Evolutionary conservation across 2,113 vertebrate species (phyloP), one percentile per base, ranked within the genome.

Genomic region (Phocoena sinus): DNA sequence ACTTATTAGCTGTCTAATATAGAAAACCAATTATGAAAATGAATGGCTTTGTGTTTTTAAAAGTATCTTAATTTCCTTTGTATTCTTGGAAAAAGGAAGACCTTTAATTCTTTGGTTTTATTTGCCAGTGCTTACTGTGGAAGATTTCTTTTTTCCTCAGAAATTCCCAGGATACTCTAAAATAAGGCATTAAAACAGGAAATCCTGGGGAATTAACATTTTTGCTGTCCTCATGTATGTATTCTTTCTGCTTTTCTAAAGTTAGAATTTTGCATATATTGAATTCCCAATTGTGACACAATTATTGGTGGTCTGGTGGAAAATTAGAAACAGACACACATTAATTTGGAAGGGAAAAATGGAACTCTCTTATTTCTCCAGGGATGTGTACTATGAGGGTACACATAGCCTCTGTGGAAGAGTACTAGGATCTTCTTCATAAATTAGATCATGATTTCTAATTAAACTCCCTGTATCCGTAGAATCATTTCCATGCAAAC

Each of bases 191-290:
- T 92, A 82, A 94, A 73, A 85, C 31, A 89, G 31, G 53, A 84
- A 80, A 83, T 38, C 47, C 17, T 77, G 44, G 28, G 47, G 47
- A 96, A 36, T 15, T 82, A 89, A 94, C 15, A 47, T 67, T 93
- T 95, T 92, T 97, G 28, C 60, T 97, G 47, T 71, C 53, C n/a
- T 76, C 11, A 20, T 79, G 20, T 84, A 82, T 56, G 63, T 65
- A 76, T 92, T 92, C 26, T 96, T 91, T 84, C n/a, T 95, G 44
- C 56, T 86, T 96, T 96, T 56, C 12, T 89, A 77, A 94, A 94
- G 73, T 89, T 47, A 77, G 33, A 94, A 92, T 86, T 65, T 93
- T 93, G 21, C 21, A 23, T 77, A 38, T 91, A 83, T 76, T 95
- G 50, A 95, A 83, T 97, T 96, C 13, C 31, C 28, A 63, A 47